A percentile compares a stretch with the other conserved stretches of the same genome.
Evolutionary conservation across 1,140 invertebrate species (phyloP).

Genomic region (Rhysida immarginata): DNA sequence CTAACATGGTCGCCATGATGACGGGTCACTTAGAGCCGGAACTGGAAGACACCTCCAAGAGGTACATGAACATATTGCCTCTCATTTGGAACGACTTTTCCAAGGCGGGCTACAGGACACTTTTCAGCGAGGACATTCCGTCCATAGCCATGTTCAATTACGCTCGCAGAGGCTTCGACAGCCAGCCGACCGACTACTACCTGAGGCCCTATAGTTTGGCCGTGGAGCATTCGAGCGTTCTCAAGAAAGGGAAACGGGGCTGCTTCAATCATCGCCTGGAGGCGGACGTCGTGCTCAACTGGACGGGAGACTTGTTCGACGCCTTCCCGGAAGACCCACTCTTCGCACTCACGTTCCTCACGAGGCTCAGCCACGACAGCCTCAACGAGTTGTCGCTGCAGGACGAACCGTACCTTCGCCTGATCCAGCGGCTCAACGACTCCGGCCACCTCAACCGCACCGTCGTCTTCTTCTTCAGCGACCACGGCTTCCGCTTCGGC

Average conservation of each 20-base stretch:
- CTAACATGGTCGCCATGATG: slow-evolving; percentile 31
- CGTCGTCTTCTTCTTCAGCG: slow-evolving; percentile 66
- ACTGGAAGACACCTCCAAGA: background rate
- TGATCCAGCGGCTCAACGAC: slow-evolving; percentile 23
- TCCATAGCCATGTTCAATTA: slow-evolving; percentile 36
- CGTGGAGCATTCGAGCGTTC: slow-evolving; percentile 12
- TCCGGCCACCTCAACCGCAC: slow-evolving; percentile 4
- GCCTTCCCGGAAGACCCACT: background rate
- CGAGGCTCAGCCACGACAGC: slow-evolving; percentile 28
- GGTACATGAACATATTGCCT: slow-evolving; percentile 23
- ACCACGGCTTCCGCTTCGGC: slow-evolving; percentile 85
- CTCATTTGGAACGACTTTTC: slow-evolving; percentile 37
- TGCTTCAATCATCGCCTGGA: background rate
- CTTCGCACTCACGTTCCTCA: slow-evolving; percentile 25
- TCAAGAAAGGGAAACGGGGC: background rate
- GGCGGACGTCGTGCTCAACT: background rate
- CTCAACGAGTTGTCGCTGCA: slow-evolving; percentile 23
- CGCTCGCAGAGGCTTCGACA: slow-evolving; percentile 29
- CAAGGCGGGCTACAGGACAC: slow-evolving; percentile 30
- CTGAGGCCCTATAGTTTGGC: slow-evolving; percentile 24
- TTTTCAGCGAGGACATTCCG: slow-evolving; percentile 34
- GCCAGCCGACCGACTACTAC: slow-evolving; percentile 34
- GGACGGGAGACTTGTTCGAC: background rate
- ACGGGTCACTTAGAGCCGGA: slow-evolving; percentile 17
- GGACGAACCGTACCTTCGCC: slow-evolving; percentile 22